A percentile compares a stretch with the other conserved stretches of the same genome.
These are phyloP conservation scores for Hydropsyche tenuis DNA, from an alignment of 1,140 invertebrate species.

Conservation along the genomic window DNA sequence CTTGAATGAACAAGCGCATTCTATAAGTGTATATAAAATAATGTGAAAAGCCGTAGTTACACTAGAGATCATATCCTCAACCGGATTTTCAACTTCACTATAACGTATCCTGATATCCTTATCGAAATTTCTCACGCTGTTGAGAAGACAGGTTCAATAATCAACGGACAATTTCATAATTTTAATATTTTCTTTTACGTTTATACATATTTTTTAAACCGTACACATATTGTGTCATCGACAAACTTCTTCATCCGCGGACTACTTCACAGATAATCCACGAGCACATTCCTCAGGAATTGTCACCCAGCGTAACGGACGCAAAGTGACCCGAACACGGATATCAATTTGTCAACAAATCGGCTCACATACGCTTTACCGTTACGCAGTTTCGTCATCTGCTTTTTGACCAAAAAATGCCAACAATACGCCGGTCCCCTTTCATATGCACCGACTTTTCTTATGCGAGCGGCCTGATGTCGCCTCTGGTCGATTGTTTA, in stretches of 20 bases:
- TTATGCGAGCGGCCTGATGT: background rate
- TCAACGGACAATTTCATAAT: too few relatives aligned
- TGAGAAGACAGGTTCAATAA: too few relatives aligned
- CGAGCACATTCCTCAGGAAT: background rate
- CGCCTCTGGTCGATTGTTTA: too few relatives aligned
- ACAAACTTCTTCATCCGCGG: too few relatives aligned
- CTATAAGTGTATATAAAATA: too few relatives aligned
- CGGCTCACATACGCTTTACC: constrained; percentile 16
- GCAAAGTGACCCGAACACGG: background rate
- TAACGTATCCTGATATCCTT: background rate
- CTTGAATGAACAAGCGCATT: background rate
- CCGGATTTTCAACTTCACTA: constrained; percentile 2
- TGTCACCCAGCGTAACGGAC: background rate
- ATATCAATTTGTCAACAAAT: constrained; percentile 27
- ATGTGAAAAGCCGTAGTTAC: too few relatives aligned
- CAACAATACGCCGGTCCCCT: constrained; percentile 10
- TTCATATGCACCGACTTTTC: constrained; percentile 26
- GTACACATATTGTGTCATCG: too few relatives aligned
- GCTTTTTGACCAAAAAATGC: constrained; percentile 19
- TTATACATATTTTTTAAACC: too few relatives aligned
- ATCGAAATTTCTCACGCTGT: constrained; percentile 11
- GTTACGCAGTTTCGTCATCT: constrained; percentile 18
- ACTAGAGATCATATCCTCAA: constrained; percentile 2
- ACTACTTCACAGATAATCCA: background rate
- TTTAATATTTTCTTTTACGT: too few relatives aligned